Evolutionary conservation across 2,797 vertebrate species (phyloP), one percentile per base, ranked within the genome.

Genomic region (Leucoraja ocellata): DNA sequence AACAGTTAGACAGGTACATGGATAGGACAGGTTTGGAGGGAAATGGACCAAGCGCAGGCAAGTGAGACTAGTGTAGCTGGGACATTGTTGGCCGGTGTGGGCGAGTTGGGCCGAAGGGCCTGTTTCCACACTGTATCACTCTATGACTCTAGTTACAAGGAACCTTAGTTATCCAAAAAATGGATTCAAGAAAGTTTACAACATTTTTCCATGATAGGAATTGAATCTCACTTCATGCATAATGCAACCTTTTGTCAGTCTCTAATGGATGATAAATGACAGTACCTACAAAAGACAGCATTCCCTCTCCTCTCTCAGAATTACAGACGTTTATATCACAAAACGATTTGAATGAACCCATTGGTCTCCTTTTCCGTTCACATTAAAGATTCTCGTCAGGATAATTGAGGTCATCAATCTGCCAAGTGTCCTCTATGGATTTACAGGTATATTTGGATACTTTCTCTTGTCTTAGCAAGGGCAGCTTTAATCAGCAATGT

Each of bases 211-310:
- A 74, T 54, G 46, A 28, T 74, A 21, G 39, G 21, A 74, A 74
- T 18, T 46, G 14, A 74, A 39, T 54, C 28, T 68, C 61, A 68
- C 61, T 92, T 28, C 25, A 28, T 92, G 71, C 71, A 14, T 25
- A 92, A 92, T 92, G 90, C 71, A 92, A 46, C 32, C n/a, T 74
- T 92, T 46, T 74, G 68, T 54, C 71, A 46, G 2, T 46, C 73
- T 10, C 23, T 14, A n/a, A 23, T 5, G 32, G 36, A 28, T 25
- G 10, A 91, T 92, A 68, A 39, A 90, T 90, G 13, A 90, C 61
- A 90, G n/a, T 68, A 74, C 10, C 16, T 58, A 54, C 68, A 92
- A 28, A 11, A 76, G 54, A 74, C 39, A 76, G 25, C 13, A 28
- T 21, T 46, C 39, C 54, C 39, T 14, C 36, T 74, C 36, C 68